Conservation (phyloP, 1,140 invertebrate genomes). For the Eriocheir sinensis region DNA sequence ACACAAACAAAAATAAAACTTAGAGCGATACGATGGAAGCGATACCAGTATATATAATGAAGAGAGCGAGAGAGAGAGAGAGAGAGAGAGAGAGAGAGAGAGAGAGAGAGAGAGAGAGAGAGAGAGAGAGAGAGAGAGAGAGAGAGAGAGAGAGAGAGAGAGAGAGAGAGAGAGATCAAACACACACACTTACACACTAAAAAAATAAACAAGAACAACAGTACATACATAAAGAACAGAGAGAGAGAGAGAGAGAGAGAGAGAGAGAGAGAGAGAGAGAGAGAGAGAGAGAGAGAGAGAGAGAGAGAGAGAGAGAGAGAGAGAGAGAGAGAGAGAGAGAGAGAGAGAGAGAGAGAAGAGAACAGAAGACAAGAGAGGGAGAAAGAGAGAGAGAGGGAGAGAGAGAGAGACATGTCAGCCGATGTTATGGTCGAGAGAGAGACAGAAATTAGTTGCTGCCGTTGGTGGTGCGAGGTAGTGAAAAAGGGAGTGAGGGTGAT, state of each 20-base stretch:
- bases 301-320: neutral
- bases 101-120: neutral
- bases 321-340: neutral
- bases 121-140: neutral
- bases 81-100: constrained; percentile 1
- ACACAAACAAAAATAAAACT: neutral
- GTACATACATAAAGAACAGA: too few relatives aligned
- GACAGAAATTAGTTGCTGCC: constrained; percentile 19
- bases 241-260: constrained; percentile 20
- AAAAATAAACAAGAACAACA: neutral
- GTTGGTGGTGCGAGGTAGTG: constrained; percentile 24
- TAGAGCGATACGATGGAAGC: neutral
- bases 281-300: neutral
- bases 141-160: too few relatives aligned
- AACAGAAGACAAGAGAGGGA: neutral
- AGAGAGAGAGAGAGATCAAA: too few relatives aligned
- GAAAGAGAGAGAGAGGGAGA: neutral
- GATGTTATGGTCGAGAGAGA: constrained; percentile 38
- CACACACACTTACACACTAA: too few relatives aligned
- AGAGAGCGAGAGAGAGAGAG: too few relatives aligned
- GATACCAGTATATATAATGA: neutral
- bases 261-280: neutral
- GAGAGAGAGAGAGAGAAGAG: neutral
- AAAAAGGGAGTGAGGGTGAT: neutral
- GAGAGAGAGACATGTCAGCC: constrained; percentile 27